phyloP scores from a whole-genome alignment of 2,113 vertebrate genomes.

The Gymnobelideus leadbeateri region DNA sequence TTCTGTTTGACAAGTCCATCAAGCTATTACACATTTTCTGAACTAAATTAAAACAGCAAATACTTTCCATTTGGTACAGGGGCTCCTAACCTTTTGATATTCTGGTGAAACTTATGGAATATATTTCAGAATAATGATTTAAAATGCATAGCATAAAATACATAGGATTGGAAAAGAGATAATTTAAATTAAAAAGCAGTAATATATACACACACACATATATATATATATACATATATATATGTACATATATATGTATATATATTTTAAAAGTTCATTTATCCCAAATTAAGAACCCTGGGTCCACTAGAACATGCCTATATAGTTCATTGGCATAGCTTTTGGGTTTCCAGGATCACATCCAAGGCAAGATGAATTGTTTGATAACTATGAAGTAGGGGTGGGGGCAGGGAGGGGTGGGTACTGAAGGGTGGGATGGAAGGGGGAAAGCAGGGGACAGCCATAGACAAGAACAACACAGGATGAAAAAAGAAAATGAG shows the following conservation, averaged over 20 bases:
- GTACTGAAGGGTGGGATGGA: background rate
- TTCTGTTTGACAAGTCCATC: background rate
- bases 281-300: background rate
- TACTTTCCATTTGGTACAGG: background rate
- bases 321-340: background rate
- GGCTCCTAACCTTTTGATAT: background rate
- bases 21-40: background rate
- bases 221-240: no score
- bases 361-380: background rate
- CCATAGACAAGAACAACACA: background rate
- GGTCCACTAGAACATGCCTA: background rate
- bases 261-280: background rate
- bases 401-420: no score
- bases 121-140: background rate
- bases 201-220: background rate
- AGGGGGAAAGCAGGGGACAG: background rate
- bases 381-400: background rate
- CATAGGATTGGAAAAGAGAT: background rate
- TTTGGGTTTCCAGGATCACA: background rate
- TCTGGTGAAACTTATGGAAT: background rate
- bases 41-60: background rate
- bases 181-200: background rate
- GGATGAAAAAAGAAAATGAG: background rate
- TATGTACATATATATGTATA: no score
- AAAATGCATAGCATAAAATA: background rate